A percentile compares a stretch with the other conserved stretches of the same genome.
phyloP scores from a whole-genome alignment of 2,888 invertebrate genomes.

The Apotomis betuletana region DNA sequence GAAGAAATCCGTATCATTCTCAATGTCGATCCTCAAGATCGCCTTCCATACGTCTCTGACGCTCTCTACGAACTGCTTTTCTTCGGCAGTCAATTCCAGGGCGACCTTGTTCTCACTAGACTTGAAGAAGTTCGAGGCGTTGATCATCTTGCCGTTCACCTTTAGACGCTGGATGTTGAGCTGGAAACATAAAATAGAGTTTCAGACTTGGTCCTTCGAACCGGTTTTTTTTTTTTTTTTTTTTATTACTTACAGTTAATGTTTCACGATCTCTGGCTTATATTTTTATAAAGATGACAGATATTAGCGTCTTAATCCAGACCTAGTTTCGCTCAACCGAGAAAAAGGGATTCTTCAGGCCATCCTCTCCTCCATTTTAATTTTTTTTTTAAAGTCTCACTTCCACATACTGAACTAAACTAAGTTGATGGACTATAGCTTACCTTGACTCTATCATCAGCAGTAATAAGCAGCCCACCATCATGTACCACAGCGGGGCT shows the following conservation, averaged over 20 bases:
- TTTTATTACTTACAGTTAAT: no score
- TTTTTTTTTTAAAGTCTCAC: no score
- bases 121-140: conserved; percentile 90
- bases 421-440: not conserved
- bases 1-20: conserved; percentile 95
- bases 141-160: conserved; percentile 91
- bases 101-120: conserved; percentile 80
- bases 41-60: conserved; percentile 91
- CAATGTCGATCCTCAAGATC: conserved; percentile 90
- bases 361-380: no score
- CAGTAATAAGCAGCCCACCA: conserved; percentile 90
- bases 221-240: not conserved
- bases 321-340: no score
- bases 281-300: no score
- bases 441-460: conserved; percentile 91
- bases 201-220: conserved; percentile 4
- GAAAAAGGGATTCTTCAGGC: no score
- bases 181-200: conserved; percentile 65
- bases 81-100: conserved; percentile 88
- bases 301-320: no score
- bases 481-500: conserved; percentile 88
- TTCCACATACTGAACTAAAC: not conserved
- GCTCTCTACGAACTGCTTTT: conserved; percentile 86
- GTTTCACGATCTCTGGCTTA: no score
- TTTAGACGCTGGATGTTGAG: conserved; percentile 90